A percentile compares a stretch with the other conserved stretches of the same genome.
phyloP scores from a whole-genome alignment of 2,797 vertebrate genomes.

The Siniperca obscura region DNA sequence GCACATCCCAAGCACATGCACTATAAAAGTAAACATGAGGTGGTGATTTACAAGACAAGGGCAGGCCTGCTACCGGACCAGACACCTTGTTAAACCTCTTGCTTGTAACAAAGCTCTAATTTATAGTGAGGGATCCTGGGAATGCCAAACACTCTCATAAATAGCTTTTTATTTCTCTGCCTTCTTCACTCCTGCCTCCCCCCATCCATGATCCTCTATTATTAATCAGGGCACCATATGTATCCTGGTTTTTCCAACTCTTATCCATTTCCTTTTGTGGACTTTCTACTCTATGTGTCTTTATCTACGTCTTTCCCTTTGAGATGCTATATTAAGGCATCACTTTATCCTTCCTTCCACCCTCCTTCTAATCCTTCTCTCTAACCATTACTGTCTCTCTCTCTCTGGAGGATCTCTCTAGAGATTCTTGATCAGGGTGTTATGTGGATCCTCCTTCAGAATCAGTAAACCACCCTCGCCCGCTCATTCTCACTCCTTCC shows the following conservation, averaged over 20 bases:
- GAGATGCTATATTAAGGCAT: constrained; percentile 4
- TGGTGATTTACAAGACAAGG: constrained; percentile 56
- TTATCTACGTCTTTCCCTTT: not conserved
- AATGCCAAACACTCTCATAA: constrained; percentile 48
- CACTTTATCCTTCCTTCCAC: constrained; percentile 29
- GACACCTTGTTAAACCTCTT: constrained; percentile 53
- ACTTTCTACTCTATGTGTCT: constrained; percentile 4
- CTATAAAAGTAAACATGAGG: constrained; percentile 34
- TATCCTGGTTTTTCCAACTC: constrained; percentile 14
- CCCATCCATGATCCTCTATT: constrained; percentile 2
- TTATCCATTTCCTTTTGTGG: constrained; percentile 2
- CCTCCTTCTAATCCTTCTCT: constrained; percentile 14
- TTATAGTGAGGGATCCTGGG: constrained; percentile 48
- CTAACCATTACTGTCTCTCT: constrained; percentile 6
- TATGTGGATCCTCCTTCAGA: constrained; percentile 26
- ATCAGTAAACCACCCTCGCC: constrained; percentile 9
- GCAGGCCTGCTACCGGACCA: constrained; percentile 27
- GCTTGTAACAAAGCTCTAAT: constrained; percentile 58
- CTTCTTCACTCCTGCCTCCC: not conserved
- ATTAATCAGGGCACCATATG: constrained; percentile 13
- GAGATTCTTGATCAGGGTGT: constrained; percentile 27
- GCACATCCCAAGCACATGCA: not conserved
- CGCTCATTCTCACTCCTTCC: not conserved
- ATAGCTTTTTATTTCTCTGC: constrained; percentile 19
- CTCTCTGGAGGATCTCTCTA: constrained; percentile 29